Base-by-base conservation (phyloP, 2,113 vertebrate genomes). In the Synodontis membranacea region DNA sequence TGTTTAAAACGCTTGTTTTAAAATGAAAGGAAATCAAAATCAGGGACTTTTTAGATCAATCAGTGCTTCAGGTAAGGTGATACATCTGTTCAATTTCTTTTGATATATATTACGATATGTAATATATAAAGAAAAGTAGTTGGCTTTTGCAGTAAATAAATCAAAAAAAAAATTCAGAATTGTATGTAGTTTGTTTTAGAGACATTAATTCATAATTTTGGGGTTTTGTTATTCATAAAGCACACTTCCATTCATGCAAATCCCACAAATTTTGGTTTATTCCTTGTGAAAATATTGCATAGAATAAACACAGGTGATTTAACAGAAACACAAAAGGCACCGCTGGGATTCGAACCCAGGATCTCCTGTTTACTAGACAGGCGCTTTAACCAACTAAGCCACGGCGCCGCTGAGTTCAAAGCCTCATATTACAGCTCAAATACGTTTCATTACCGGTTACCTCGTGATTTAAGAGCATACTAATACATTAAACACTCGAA, bases 321-420 rank as follows among this genome's bases (percentile, higher is more conserved):
- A 8, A 37, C 12, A 7, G 0, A 46, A 12, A n/a, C 0, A 14
- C 5, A 91, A 91, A 91, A 91, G 90, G 90, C 90, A 91, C 88
- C 88, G 90, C 90, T 91, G 90, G 88, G 90, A 91, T 91, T 91
- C 90, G 90, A 91, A 91, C 90, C 88, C 90, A 91, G 90, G 90
- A 91, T 91, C 90, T 91, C 90, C 90, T 91, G 90, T 91, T 91
- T 91, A 91, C 90, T 91, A 91, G 90, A 91, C 90, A 91, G 90
- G 90, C 90, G 90, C 90, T 91, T 91, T 91, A 91, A 91, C 90
- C 90, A 91, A 78, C 90, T 91, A 91, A 91, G 90, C 88, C 90
- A 91, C 90, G 88, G 88, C 90, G 90, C 90, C 90, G 42, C 11
- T 84, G 31, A 9, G 62, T 34, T 21, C 31, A 21, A 21, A 10